Conservation (phyloP, 2,797 vertebrate species). For the Paratrypauchen microcephalus region DNA sequence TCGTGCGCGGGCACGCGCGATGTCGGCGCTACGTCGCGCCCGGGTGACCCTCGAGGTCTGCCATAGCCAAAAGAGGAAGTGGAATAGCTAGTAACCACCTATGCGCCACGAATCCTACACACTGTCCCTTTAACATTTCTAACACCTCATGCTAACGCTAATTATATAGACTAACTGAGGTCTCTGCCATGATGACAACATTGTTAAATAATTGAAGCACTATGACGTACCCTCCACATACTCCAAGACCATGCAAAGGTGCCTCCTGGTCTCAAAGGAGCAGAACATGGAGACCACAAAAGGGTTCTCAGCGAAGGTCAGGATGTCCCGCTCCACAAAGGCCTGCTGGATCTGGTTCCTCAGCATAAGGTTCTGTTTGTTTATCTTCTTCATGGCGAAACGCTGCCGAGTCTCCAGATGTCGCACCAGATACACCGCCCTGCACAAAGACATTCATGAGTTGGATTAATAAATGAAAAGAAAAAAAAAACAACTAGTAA, state of each 20-base stretch:
- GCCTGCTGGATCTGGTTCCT: conserved; percentile 98
- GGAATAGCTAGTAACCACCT: too few relatives aligned
- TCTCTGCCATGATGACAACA: background rate
- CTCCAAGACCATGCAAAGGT: conserved; percentile 99
- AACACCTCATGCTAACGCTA: too few relatives aligned
- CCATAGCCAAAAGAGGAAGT: too few relatives aligned
- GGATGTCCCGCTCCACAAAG: conserved; percentile 95
- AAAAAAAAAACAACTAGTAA: background rate
- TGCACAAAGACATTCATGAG: conserved; percentile 79
- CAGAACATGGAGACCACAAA: conserved; percentile 99
- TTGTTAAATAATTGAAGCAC: background rate
- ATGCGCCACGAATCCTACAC: too few relatives aligned
- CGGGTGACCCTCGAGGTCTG: too few relatives aligned
- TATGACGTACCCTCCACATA: conserved; percentile 90
- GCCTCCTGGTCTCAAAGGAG: conserved; percentile 92
- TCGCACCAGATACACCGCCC: conserved; percentile 92
- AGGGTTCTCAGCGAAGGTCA: conserved; percentile 98
- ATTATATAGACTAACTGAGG: background rate
- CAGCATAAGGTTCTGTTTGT: conserved; percentile 94
- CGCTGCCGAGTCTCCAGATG: conserved; percentile 92
- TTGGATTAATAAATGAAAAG: background rate
- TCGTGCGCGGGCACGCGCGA: too few relatives aligned
- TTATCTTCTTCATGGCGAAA: conserved; percentile 98
- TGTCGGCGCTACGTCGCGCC: too few relatives aligned
- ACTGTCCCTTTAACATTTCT: too few relatives aligned